Base-by-base conservation (phyloP, 2,797 vertebrate species). In the Cynopterus sphinx region DNA sequence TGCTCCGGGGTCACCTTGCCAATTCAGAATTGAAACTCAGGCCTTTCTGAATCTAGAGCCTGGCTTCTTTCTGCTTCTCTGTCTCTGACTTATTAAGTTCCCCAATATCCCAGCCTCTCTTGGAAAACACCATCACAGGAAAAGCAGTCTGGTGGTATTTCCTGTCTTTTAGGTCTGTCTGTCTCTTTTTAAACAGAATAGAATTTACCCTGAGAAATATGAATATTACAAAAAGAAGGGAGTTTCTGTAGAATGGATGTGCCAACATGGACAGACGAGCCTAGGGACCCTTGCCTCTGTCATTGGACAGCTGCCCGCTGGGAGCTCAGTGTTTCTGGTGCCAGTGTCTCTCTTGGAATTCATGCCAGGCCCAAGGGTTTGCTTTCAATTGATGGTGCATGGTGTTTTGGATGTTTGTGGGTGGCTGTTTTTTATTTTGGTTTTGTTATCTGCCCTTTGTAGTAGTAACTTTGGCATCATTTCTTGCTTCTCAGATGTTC, bases 391-490 rank as follows among this genome's bases (percentile, higher is more conserved):
- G 92, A 82, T 95, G 82, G 78, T 97, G 92, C 31, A 5, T 96
- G 75, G 73, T 79, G 82, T 87, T 94, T 87, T 88, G 82, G 96
- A 85, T 96, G 91, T 91, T 95, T 88, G 82, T 93, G 87, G 91
- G 92, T 91, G 92, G 85, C 85, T 78, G 87, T 93, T 96, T 90
- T 95, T 85, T 93, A 68, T 96, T 97, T 97, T 96, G 85, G 59
- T 95, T 95, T 96, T 95, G 86, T 97, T 96, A 89, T 96, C 94
- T 97, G 85, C 95, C 95, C 95, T 95, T 96, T 96, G 87, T 94
- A 77, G 26, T 79, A 87, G 92, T 73, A 73, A 94, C 68, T 82
- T 90, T 96, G 96, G 96, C 92, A 85, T 87, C 33, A 13, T 87
- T 84, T 87, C 63, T 97, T 28, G 51, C 75, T 87, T 90, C 79